Conservation (phyloP, 2,888 invertebrate genomes). For the Melieria omissa region DNA sequence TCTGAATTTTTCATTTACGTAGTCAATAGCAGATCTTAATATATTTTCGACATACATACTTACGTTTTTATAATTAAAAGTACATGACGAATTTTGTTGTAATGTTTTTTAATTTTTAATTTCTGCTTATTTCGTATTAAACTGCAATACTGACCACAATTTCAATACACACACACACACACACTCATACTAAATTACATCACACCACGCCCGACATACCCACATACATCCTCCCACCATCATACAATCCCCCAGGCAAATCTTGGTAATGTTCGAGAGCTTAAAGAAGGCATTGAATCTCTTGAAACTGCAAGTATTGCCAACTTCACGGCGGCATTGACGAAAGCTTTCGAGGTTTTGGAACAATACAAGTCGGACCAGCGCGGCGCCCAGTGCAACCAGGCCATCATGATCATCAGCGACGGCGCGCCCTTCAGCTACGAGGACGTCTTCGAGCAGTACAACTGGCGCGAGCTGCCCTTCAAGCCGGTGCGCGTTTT, state of each 20-base stretch:
- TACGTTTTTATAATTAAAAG: background rate
- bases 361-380: conserved; percentile 73
- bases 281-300: conserved; percentile 82
- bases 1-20: no score
- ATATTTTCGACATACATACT: no score
- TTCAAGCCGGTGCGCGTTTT: conserved; percentile 93
- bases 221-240: conserved; percentile 20
- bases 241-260: conserved; percentile 74
- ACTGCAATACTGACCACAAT: no score
- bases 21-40: no score
- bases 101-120: no score
- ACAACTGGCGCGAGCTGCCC: conserved; percentile 82
- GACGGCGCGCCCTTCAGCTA: conserved; percentile 97
- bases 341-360: conserved; percentile 89
- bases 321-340: conserved; percentile 91
- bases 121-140: no score
- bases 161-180: conserved; percentile 19
- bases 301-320: conserved; percentile 89
- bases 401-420: conserved; percentile 99
- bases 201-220: conserved; percentile 12
- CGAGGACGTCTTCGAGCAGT: conserved; percentile 89
- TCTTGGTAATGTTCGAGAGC: conserved; percentile 82
- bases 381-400: conserved; percentile 82
- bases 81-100: no score
- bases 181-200: conserved; percentile 5